Base-by-base conservation (phyloP, 2,888 invertebrate genomes). In the Trachelus stipa region DNA sequence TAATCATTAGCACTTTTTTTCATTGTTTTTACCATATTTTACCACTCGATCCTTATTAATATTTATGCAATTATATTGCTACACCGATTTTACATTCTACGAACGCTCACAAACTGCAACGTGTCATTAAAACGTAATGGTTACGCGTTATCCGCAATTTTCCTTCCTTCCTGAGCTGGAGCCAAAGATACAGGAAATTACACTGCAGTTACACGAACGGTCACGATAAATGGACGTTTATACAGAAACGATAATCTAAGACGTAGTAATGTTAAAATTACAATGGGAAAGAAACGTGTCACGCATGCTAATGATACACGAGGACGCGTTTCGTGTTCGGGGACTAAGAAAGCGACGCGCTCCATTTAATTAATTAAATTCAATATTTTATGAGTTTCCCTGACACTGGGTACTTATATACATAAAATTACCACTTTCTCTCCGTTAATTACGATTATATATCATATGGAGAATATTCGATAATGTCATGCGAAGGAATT, bases 271-370 rank as follows among this genome's bases (percentile, higher is more conserved):
- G 12, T 15, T 23, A 9, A 71, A 71, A 71, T 71, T 34, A 34
- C 33, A 71, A 71, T 71, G 30, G 74, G 1, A 12, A 23, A 33
- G 30, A 37, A 37, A 77, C 77, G 77, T 74, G 77, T 74, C 74
- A 35, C 74, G 69, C 74, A 69, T 77, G 40, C 77, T 31, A 74
- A 77, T 35, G 74, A 69, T 73, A 74, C 74, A 73, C 77, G 34
- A 31, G 12, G 23, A 71, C 71, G 71, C 71, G 71, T n/a, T 71
- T 34, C 71, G 71, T 12, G 56, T 15, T 15, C 23, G 23, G 23
- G 23, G 23, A 9, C 56, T 23, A 56, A 34, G 71, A 33, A 71
- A 12, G 9, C 71, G 12, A 31, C 71, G 34, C 33, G 71, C 71
- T 71, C 34, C 33, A 30, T 71, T 71, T 71, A 71, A 34, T 71